A percentile compares a stretch with the other conserved stretches of the same genome.
Evolutionary conservation across 2,113 vertebrate species (phyloP).

Genomic region (Cyphomyrus discorhynchus): DNA sequence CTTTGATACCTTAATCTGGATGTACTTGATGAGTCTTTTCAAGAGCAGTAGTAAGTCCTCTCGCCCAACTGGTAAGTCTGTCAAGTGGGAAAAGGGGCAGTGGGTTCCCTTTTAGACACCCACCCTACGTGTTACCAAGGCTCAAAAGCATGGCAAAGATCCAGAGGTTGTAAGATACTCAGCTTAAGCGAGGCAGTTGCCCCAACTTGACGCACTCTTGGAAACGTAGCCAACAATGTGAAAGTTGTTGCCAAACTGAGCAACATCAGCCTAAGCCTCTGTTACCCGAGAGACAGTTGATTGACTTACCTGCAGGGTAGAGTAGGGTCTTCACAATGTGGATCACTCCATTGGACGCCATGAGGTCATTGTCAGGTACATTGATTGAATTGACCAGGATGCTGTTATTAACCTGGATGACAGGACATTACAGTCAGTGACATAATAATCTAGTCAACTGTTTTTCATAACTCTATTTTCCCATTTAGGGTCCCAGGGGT

Average conservation of each 20-base stretch:
- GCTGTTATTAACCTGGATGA: slow-evolving; percentile 74
- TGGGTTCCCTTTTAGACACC: neutral
- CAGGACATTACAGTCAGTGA: neutral
- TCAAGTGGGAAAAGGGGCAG: slow-evolving; percentile 9
- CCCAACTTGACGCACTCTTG: neutral
- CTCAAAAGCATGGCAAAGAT: neutral
- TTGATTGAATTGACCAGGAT: slow-evolving; percentile 80
- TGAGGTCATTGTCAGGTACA: slow-evolving; percentile 75
- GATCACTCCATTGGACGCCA: slow-evolving; percentile 92
- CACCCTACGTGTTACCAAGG: neutral
- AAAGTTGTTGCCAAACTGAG: neutral
- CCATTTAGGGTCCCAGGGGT: neutral
- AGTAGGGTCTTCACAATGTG: slow-evolving; percentile 86
- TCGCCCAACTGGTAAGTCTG: slow-evolving; percentile 83
- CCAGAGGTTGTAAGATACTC: neutral
- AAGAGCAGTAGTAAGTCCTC: slow-evolving; percentile 76
- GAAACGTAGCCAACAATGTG: neutral
- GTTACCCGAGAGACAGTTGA: neutral
- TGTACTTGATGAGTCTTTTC: slow-evolving; percentile 82
- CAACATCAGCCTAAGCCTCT: neutral
- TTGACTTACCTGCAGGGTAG: slow-evolving; percentile 73
- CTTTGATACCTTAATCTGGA: slow-evolving; percentile 78
- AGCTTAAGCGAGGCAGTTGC: neutral
- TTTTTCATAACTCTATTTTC: neutral
- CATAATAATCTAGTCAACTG: neutral